A percentile compares a stretch with the other conserved stretches of the same genome.
phyloP scores from a whole-genome alignment of 1,140 invertebrate genomes.

The Octopus sinensis region DNA sequence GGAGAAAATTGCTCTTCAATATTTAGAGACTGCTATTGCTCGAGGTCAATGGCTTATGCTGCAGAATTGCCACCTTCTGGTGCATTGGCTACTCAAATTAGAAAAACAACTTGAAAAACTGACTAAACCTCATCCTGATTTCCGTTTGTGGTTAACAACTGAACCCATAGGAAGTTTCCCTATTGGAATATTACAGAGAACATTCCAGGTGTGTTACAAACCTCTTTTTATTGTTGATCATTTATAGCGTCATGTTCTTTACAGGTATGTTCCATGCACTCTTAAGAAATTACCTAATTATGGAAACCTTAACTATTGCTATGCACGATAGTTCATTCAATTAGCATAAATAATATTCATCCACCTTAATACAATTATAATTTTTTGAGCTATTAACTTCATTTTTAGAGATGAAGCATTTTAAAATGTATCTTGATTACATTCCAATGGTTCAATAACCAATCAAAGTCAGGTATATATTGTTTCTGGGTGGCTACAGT shows the following conservation, averaged over 20 bases:
- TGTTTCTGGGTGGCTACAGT: no score
- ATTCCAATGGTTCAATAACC: no score
- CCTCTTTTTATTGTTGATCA: no score
- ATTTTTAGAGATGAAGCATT: neutral
- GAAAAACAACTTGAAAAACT: slow-evolving; percentile 80
- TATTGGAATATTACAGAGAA: slow-evolving; percentile 81
- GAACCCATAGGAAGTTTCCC: slow-evolving; percentile 81
- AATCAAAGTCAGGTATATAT: no score
- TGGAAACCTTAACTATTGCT: no score
- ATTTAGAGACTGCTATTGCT: slow-evolving; percentile 71
- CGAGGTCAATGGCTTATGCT: slow-evolving; percentile 85
- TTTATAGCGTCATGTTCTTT: no score
- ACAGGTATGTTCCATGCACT: no score
- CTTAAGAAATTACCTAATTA: no score
- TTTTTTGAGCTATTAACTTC: no score
- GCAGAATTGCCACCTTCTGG: slow-evolving; percentile 83
- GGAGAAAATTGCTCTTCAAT: slow-evolving; percentile 72
- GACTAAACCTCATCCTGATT: slow-evolving; percentile 78
- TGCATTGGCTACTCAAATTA: slow-evolving; percentile 74
- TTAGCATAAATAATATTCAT: no score
- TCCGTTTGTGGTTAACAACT: slow-evolving; percentile 87
- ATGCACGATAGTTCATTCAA: no score
- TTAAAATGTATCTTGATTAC: neutral
- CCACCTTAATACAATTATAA: no score
- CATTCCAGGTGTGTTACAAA: slow-evolving; percentile 68